These are phyloP conservation scores for Amphiduros pacificus DNA, from an alignment of 2,888 invertebrate genomes.

Conservation along the genomic window DNA sequence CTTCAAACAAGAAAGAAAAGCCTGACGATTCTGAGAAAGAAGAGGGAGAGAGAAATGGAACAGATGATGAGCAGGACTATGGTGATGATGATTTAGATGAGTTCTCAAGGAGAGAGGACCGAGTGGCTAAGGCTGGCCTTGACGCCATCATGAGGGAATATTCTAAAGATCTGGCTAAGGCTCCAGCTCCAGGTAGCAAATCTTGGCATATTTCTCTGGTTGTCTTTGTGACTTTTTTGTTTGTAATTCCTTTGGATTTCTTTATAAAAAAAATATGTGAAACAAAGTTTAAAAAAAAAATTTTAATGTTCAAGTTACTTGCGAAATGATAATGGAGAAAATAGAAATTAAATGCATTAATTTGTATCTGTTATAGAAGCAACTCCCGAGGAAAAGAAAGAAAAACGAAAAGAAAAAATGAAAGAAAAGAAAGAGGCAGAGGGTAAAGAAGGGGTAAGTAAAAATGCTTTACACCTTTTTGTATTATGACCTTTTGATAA, in stretches of 20 bases:
- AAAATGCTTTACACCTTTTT: too few relatives aligned
- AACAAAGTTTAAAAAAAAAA: too few relatives aligned
- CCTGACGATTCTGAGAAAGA: slow-evolving; percentile 33
- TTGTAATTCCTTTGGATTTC: too few relatives aligned
- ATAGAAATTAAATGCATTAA: not conserved
- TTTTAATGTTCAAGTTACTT: too few relatives aligned
- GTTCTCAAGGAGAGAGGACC: slow-evolving; percentile 66
- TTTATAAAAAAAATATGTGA: too few relatives aligned
- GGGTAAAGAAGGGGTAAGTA: slow-evolving; percentile 37
- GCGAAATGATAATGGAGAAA: too few relatives aligned
- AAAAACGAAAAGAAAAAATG: slow-evolving; percentile 40
- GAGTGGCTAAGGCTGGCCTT: slow-evolving; percentile 76
- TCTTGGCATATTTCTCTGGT: too few relatives aligned
- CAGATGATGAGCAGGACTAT: slow-evolving; percentile 30
- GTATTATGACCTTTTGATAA: too few relatives aligned
- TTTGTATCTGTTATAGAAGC: not conserved
- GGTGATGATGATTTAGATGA: slow-evolving; percentile 65
- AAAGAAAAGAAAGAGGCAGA: slow-evolving; percentile 39
- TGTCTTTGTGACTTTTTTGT: too few relatives aligned
- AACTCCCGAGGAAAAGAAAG: slow-evolving; percentile 37
- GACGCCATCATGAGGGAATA: slow-evolving; percentile 82
- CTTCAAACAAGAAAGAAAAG: slow-evolving; percentile 33
- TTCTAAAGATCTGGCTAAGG: slow-evolving; percentile 58
- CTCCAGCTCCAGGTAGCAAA: slow-evolving; percentile 30
- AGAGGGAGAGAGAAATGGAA: slow-evolving; percentile 29